These are phyloP conservation scores for Xanthorhoe designata DNA, from an alignment of 2,888 invertebrate genomes.

Conservation along the genomic window DNA sequence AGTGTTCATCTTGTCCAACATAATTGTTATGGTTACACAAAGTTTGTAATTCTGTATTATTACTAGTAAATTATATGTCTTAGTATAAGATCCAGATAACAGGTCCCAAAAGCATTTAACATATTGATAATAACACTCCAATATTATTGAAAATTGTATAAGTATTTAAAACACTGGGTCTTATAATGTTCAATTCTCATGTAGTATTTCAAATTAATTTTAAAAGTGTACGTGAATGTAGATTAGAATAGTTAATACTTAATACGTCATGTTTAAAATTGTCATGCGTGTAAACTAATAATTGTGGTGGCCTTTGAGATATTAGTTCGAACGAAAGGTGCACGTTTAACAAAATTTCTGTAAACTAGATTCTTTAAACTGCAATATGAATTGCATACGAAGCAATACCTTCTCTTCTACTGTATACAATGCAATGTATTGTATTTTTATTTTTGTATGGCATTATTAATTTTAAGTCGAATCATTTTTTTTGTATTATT, in stretches of 20 bases:
- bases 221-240: slow-evolving; percentile 53
- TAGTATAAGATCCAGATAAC: slow-evolving; percentile 14
- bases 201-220: slow-evolving; percentile 45
- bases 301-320: slow-evolving; percentile 54
- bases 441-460: slow-evolving; percentile 39
- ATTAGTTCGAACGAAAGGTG: slow-evolving; percentile 41
- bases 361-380: not conserved
- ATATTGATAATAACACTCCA: slow-evolving; percentile 5
- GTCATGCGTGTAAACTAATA: slow-evolving; percentile 43
- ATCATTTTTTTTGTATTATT: slow-evolving; percentile 49
- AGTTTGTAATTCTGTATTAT: slow-evolving; percentile 50
- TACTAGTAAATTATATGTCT: slow-evolving; percentile 30
- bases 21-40: slow-evolving; percentile 46
- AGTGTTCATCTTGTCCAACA: slow-evolving; percentile 51
- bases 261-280: slow-evolving; percentile 46
- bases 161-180: slow-evolving; percentile 10
- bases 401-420: slow-evolving; percentile 11
- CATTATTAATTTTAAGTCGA: slow-evolving; percentile 38
- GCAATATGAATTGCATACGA: slow-evolving; percentile 6
- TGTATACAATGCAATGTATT: slow-evolving; percentile 20
- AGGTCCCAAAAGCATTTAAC: slow-evolving; percentile 23
- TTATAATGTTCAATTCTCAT: slow-evolving; percentile 11
- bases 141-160: not conserved
- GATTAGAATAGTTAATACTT: slow-evolving; percentile 51
- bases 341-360: slow-evolving; percentile 9